Evolutionary conservation across 2,888 invertebrate species (phyloP).

Genomic region (Embidobia sp.): DNA sequence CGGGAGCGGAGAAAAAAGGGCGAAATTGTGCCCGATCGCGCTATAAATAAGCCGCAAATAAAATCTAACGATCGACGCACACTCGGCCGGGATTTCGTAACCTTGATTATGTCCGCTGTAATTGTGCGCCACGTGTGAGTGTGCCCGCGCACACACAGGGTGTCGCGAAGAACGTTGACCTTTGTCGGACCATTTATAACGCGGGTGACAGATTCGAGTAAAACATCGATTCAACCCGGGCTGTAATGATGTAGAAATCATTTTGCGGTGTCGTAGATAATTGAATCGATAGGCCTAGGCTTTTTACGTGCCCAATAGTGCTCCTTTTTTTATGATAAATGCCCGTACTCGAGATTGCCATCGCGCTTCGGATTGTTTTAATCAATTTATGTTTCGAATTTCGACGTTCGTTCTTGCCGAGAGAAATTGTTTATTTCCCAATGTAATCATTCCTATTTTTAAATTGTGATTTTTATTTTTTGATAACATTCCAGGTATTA

Average conservation of each 20-base stretch:
- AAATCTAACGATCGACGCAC: constrained; percentile 28
- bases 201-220: constrained; percentile 29
- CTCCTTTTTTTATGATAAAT: constrained; percentile 1
- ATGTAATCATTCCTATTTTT: too few relatives aligned
- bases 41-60: constrained; percentile 37
- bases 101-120: constrained; percentile 36
- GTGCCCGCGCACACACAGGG: constrained; percentile 14
- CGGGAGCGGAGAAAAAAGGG: constrained; percentile 6
- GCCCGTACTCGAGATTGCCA: not conserved
- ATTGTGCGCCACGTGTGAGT: constrained; percentile 33
- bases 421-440: too few relatives aligned
- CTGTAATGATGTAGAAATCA: constrained; percentile 20
- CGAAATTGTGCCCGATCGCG: not conserved
- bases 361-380: too few relatives aligned
- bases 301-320: constrained; percentile 8
- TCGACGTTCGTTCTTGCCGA: not conserved
- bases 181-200: constrained; percentile 31
- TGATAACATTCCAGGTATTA: too few relatives aligned
- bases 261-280: constrained; percentile 11
- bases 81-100: constrained; percentile 26
- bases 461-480: too few relatives aligned
- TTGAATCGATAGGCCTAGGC: constrained; percentile 10
- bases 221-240: constrained; percentile 32
- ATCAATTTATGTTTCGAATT: not conserved
- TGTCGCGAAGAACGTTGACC: constrained; percentile 48